These are phyloP conservation scores for Drosophila bipectinata DNA, from an alignment of 1,140 invertebrate genomes.

Conservation along the genomic window DNA sequence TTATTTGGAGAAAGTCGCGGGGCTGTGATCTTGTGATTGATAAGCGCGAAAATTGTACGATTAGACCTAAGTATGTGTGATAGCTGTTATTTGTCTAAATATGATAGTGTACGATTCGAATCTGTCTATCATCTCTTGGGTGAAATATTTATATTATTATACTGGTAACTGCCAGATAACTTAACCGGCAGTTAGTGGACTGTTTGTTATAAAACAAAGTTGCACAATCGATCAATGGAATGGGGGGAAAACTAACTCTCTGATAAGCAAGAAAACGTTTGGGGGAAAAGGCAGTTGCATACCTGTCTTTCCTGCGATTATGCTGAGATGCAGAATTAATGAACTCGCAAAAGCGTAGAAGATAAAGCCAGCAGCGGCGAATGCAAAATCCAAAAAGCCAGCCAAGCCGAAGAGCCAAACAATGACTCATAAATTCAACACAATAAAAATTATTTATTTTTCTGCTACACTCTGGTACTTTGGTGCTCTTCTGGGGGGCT, in stretches of 20 bases:
- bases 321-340: slow-evolving; percentile 57
- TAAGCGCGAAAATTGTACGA: slow-evolving; percentile 41
- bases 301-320: slow-evolving; percentile 37
- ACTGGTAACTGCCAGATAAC: background rate
- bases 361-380: slow-evolving; percentile 20
- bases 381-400: slow-evolving; percentile 11
- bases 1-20: slow-evolving; percentile 55
- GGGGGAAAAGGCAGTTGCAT: slow-evolving; percentile 21
- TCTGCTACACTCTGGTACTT: slow-evolving; percentile 12
- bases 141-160: slow-evolving; percentile 1
- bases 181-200: background rate
- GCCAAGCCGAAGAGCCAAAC: slow-evolving; percentile 48
- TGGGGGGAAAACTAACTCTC: background rate
- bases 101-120: background rate
- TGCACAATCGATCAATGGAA: slow-evolving; percentile 5
- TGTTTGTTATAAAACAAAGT: slow-evolving; percentile 15
- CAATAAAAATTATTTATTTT: slow-evolving; percentile 59
- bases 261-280: slow-evolving; percentile 21
- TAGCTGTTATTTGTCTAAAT: slow-evolving; percentile 22
- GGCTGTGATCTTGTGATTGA: slow-evolving; percentile 57
- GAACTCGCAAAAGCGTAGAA: slow-evolving; percentile 43
- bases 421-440: slow-evolving; percentile 65
- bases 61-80: slow-evolving; percentile 24
- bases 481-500: slow-evolving; percentile 34
- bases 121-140: background rate